Percentiles rank a stretch among this genome's conserved stretches.
These are phyloP conservation scores for Epinephelus cyanopodus DNA, from an alignment of 2,113 vertebrate species.

Conservation along the genomic window DNA sequence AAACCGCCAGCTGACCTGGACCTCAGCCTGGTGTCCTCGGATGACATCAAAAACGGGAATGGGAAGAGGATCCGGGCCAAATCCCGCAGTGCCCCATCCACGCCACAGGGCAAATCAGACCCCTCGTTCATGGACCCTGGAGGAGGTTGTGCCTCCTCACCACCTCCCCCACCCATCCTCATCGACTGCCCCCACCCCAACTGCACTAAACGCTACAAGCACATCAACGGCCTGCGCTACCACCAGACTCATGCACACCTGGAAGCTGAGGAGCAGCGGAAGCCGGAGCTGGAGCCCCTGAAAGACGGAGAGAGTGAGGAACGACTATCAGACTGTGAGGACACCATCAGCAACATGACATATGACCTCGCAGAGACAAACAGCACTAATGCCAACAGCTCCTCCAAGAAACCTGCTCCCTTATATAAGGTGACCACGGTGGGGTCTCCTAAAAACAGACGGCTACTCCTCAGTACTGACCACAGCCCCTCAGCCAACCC, in stretches of 20 bases:
- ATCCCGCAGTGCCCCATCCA: conserved; percentile 95
- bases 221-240: conserved; percentile 97
- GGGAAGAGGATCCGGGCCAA: conserved; percentile 96
- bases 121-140: conserved; percentile 94
- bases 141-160: conserved; percentile 82
- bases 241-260: conserved; percentile 98
- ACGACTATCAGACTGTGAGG: conserved; percentile 96
- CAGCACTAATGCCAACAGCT: conserved; percentile 69
- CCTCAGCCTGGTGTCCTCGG: conserved; percentile 89
- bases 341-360: conserved; percentile 87
- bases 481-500: conserved; percentile 84
- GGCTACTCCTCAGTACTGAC: conserved; percentile 89
- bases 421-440: conserved; percentile 88
- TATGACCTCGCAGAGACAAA: conserved; percentile 90
- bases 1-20: conserved; percentile 95
- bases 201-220: conserved; percentile 99
- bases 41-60: conserved; percentile 92
- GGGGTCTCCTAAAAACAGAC: conserved; percentile 92
- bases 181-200: conserved; percentile 99
- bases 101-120: conserved; percentile 94
- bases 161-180: conserved; percentile 94
- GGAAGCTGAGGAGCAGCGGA: conserved; percentile 90
- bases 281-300: conserved; percentile 91
- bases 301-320: conserved; percentile 90
- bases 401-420: conserved; percentile 88